A percentile compares a stretch with the other conserved stretches of the same genome.
These are phyloP conservation scores for Procavia capensis DNA, from an alignment of 2,113 vertebrate genomes.

Conservation along the genomic window DNA sequence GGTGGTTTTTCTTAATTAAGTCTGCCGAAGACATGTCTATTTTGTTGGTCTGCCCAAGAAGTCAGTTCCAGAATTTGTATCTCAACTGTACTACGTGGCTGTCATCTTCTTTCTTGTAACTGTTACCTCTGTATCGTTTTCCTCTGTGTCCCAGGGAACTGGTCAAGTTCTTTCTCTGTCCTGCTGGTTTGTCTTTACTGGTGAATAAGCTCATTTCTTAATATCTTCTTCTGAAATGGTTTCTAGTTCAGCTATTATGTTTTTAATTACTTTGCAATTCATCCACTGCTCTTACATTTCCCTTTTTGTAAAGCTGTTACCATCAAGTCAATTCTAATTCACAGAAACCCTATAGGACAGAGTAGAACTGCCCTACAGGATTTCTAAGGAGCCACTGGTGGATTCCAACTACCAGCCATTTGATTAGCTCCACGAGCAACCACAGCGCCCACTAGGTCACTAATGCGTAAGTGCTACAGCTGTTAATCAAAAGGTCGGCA, in stretches of 20 bases:
- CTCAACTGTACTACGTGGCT: background rate
- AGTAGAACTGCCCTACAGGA: too few relatives aligned
- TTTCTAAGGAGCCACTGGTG: too few relatives aligned
- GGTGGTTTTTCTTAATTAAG: background rate
- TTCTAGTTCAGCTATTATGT: slow-evolving; percentile 20
- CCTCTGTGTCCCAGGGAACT: background rate
- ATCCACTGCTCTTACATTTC: background rate
- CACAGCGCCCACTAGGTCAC: too few relatives aligned
- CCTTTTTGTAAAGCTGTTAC: background rate
- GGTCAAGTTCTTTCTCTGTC: background rate
- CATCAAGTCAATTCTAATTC: too few relatives aligned
- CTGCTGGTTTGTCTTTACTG: slow-evolving; percentile 37
- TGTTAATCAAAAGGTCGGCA: too few relatives aligned
- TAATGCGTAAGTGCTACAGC: too few relatives aligned
- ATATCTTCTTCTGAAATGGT: background rate
- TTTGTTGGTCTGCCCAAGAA: background rate
- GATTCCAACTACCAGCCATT: too few relatives aligned
- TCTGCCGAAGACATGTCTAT: too few relatives aligned
- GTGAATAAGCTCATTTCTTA: background rate
- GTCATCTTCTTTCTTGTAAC: background rate
- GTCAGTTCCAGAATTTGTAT: background rate
- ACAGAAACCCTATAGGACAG: too few relatives aligned
- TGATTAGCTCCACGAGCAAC: too few relatives aligned
- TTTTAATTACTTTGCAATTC: background rate
- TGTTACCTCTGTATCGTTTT: background rate